These are phyloP conservation scores for Plodia interpunctella DNA, from an alignment of 1,140 invertebrate genomes.

Conservation along the genomic window DNA sequence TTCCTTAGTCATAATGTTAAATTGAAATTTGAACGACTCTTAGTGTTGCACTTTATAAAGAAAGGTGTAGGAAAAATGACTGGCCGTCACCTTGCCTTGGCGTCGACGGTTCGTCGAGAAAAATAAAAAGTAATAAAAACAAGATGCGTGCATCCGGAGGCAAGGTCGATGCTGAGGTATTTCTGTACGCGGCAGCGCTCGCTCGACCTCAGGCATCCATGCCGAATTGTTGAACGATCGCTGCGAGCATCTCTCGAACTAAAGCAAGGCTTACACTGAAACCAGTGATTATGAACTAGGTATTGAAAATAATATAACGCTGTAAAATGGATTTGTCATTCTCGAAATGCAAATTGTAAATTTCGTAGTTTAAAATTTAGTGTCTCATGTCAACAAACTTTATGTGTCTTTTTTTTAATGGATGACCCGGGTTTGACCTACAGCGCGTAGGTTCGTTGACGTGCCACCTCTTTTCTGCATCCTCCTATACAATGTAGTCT, in stretches of 20 bases:
- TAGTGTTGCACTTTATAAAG: background rate
- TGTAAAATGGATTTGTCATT: too few relatives aligned
- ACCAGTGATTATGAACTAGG: too few relatives aligned
- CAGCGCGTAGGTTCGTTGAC: too few relatives aligned
- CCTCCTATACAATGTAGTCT: too few relatives aligned
- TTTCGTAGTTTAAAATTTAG: too few relatives aligned
- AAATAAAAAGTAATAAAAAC: slow-evolving; percentile 69
- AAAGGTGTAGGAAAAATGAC: slow-evolving; percentile 9
- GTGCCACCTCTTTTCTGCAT: too few relatives aligned
- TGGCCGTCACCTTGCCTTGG: slow-evolving; percentile 70
- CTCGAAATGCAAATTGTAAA: too few relatives aligned
- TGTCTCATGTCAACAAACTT: background rate
- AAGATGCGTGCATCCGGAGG: slow-evolving; percentile 59
- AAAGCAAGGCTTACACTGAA: background rate
- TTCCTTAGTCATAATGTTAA: too few relatives aligned
- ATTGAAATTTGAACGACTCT: background rate
- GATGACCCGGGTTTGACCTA: background rate
- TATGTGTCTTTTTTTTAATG: background rate
- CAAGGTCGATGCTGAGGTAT: slow-evolving; percentile 70
- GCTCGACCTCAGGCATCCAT: slow-evolving; percentile 46
- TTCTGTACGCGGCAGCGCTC: slow-evolving; percentile 59
- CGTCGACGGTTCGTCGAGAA: slow-evolving; percentile 41
- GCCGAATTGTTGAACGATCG: slow-evolving; percentile 35
- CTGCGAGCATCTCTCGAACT: background rate
- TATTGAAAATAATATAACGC: too few relatives aligned